Evolutionary conservation across 2,888 invertebrate species (phyloP).

Genomic region (Tiliacea citrago): DNA sequence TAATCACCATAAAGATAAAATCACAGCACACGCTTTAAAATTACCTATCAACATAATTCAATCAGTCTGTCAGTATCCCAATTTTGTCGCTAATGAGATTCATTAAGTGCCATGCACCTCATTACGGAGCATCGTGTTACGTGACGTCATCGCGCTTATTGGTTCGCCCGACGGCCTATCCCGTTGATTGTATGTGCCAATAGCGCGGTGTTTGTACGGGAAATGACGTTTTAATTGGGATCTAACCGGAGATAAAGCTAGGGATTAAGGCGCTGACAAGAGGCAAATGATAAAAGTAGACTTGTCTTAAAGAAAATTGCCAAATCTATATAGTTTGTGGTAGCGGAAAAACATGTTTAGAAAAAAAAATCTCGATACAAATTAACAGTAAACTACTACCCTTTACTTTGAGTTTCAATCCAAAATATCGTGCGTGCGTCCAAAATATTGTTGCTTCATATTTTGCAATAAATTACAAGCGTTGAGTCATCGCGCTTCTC

Average conservation of each 20-base stretch:
- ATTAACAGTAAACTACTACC: too few relatives aligned
- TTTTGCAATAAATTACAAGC: too few relatives aligned
- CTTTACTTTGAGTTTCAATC: too few relatives aligned
- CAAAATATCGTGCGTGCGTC: too few relatives aligned
- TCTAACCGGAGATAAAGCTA: constrained; percentile 1
- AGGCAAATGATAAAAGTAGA: too few relatives aligned
- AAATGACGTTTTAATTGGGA: constrained; percentile 36
- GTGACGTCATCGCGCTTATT: constrained; percentile 15
- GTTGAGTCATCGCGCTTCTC: too few relatives aligned
- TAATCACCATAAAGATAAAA: background rate
- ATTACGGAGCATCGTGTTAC: constrained; percentile 28
- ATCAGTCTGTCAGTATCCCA: constrained; percentile 18
- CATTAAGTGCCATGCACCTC: constrained; percentile 28
- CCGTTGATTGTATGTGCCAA: constrained; percentile 28
- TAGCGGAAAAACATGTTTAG: too few relatives aligned
- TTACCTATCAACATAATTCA: constrained; percentile 34
- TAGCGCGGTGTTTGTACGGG: constrained; percentile 9
- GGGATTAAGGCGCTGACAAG: too few relatives aligned
- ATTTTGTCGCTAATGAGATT: constrained; percentile 40
- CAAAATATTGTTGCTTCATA: too few relatives aligned
- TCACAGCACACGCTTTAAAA: constrained; percentile 1
- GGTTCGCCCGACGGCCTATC: background rate
- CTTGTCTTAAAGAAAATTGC: too few relatives aligned
- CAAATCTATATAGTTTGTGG: too few relatives aligned
- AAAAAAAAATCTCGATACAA: too few relatives aligned